Conservation (phyloP, 2,888 invertebrate species). For the Agrotis clavis region DNA sequence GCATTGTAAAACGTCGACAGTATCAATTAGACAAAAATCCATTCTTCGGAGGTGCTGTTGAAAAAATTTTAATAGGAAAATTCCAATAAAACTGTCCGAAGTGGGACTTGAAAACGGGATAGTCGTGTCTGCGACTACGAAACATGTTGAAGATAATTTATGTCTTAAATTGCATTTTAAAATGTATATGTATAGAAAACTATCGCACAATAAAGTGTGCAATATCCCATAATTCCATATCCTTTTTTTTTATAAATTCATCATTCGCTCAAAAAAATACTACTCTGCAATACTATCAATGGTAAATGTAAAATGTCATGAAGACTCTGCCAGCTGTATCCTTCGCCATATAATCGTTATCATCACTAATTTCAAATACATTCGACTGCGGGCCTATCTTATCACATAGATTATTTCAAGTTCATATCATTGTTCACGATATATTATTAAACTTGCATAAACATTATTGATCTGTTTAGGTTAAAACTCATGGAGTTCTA, state of each 20-base stretch:
- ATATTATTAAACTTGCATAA: slow-evolving; percentile 57
- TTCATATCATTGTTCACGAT: slow-evolving; percentile 51
- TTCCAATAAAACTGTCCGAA: too few species aligned
- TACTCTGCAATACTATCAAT: neutral
- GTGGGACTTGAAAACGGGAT: too few species aligned
- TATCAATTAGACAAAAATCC: too few species aligned
- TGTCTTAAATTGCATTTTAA: too few species aligned
- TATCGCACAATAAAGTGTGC: neutral
- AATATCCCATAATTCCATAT: neutral
- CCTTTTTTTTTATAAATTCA: neutral
- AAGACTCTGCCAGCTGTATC: neutral
- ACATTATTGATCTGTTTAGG: slow-evolving; percentile 50
- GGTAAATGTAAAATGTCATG: neutral
- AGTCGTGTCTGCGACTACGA: too few species aligned
- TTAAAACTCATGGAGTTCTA: neutral
- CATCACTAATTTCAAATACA: slow-evolving; percentile 50
- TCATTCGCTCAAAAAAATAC: neutral
- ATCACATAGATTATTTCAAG: slow-evolving; percentile 55
- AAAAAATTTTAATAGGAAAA: too few species aligned
- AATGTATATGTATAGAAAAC: too few species aligned
- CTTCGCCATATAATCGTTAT: slow-evolving; percentile 16
- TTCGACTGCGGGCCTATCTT: slow-evolving; percentile 49
- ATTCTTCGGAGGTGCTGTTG: too few species aligned
- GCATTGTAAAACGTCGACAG: too few species aligned
- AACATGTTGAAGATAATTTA: too few species aligned